These are phyloP conservation scores for Bettongia penicillata DNA, from an alignment of 2,113 vertebrate genomes.

Conservation along the genomic window DNA sequence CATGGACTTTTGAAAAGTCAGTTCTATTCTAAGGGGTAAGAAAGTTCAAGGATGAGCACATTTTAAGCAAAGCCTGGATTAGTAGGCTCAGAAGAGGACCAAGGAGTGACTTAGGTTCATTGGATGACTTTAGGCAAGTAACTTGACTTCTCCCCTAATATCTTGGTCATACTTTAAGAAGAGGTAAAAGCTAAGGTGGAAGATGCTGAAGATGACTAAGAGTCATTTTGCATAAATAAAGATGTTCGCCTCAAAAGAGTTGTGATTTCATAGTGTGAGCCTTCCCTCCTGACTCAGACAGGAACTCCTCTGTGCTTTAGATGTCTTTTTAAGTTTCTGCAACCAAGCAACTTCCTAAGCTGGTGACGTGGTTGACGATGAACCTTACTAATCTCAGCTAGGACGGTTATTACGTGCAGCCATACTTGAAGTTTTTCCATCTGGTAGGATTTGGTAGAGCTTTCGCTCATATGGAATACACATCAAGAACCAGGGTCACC, in stretches of 20 bases:
- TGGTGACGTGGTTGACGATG: not conserved
- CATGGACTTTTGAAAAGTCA: not conserved
- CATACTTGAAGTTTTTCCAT: not conserved
- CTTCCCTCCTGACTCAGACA: not conserved
- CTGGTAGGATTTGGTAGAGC: not conserved
- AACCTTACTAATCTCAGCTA: not conserved
- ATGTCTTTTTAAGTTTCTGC: not conserved
- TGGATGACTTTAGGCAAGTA: not conserved
- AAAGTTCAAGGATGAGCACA: not conserved
- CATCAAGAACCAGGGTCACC: not conserved
- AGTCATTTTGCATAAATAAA: constrained; percentile 32
- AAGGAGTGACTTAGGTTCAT: not conserved
- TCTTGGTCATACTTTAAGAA: not conserved
- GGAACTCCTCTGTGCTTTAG: not conserved
- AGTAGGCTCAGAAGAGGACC: not conserved
- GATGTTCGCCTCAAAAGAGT: not conserved
- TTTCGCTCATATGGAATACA: not conserved
- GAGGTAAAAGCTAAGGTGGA: not conserved
- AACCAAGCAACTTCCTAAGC: not conserved
- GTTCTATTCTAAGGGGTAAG: constrained; percentile 6
- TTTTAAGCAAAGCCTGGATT: constrained; percentile 32
- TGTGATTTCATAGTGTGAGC: not conserved
- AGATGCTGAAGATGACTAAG: not conserved
- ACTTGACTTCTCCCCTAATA: not conserved
- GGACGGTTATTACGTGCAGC: not conserved